Conservation (phyloP, 1,140 invertebrate genomes). For the Drosophila parabipectinata region DNA sequence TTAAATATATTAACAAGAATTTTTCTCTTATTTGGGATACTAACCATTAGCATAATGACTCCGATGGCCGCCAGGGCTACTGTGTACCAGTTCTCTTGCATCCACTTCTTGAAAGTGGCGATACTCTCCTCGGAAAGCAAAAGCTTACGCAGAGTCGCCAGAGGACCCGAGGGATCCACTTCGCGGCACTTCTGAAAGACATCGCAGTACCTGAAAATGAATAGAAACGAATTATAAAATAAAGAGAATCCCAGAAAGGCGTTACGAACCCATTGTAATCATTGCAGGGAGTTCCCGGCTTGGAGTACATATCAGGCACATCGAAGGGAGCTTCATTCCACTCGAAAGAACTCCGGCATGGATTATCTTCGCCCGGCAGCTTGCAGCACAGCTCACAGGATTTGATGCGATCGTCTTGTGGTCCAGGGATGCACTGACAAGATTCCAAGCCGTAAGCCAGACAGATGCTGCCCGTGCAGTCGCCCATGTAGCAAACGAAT, state of each 20-base stretch:
- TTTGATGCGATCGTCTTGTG: conserved; percentile 91
- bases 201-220: conserved; percentile 93
- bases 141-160: conserved; percentile 94
- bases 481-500: conserved; percentile 97
- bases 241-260: not conserved
- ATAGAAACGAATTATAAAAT: conserved; percentile 3
- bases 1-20: not conserved
- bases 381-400: conserved; percentile 96
- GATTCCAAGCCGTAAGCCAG: conserved; percentile 96
- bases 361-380: conserved; percentile 91
- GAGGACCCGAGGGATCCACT: conserved; percentile 97
- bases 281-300: conserved; percentile 97
- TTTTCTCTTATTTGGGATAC: conserved; percentile 48
- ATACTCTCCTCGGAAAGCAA: conserved; percentile 95
- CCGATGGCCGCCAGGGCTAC: conserved; percentile 90
- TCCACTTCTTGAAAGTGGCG: conserved; percentile 93
- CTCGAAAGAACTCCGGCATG: conserved; percentile 93
- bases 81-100: conserved; percentile 93
- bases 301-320: conserved; percentile 96
- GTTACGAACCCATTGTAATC: conserved; percentile 93
- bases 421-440: conserved; percentile 94
- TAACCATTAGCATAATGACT: conserved; percentile 91
- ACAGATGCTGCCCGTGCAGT: conserved; percentile 97
- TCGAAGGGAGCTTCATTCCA: conserved; percentile 95
- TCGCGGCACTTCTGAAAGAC: conserved; percentile 98